Evolutionary conservation across 2,113 vertebrate genomes (phyloP).

Genomic region (Chionomys nivalis): DNA sequence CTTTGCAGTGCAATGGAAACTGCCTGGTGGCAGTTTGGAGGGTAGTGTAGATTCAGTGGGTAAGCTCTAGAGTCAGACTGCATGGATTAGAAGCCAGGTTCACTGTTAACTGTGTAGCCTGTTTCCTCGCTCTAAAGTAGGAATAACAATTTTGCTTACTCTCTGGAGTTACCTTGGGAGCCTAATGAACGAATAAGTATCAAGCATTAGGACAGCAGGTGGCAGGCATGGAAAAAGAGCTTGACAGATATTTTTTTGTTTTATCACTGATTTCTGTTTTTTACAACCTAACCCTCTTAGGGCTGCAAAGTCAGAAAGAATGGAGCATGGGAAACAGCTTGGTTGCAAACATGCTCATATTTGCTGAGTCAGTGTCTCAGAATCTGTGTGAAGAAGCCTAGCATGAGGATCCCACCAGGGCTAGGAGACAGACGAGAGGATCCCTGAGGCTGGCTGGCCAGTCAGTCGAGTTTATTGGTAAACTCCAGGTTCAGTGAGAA

Average conservation of each 20-base stretch:
- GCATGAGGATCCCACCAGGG: not conserved
- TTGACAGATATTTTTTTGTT: not conserved
- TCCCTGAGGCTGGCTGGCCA: not conserved
- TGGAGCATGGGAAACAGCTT: not conserved
- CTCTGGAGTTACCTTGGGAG: not conserved
- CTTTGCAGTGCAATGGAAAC: not conserved
- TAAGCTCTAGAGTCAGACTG: not conserved
- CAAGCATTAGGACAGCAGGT: not conserved
- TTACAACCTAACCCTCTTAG: not conserved
- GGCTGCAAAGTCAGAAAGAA: not conserved
- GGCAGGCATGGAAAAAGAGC: not conserved
- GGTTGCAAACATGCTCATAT: not conserved
- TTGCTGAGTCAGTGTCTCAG: not conserved
- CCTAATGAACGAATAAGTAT: not conserved
- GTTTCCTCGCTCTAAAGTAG: not conserved
- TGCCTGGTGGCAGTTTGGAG: not conserved
- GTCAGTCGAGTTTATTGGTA: no score
- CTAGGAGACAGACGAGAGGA: not conserved
- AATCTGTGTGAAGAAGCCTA: not conserved
- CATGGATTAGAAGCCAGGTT: not conserved
- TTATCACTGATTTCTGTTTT: slow-evolving; percentile 13
- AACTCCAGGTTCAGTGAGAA: not conserved
- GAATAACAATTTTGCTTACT: not conserved
- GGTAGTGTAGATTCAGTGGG: not conserved
- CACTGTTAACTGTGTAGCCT: not conserved